Percentiles rank a stretch among this genome's conserved stretches.
Evolutionary conservation across 2,113 vertebrate species (phyloP).

Genomic region (Cheirogaleus medius): DNA sequence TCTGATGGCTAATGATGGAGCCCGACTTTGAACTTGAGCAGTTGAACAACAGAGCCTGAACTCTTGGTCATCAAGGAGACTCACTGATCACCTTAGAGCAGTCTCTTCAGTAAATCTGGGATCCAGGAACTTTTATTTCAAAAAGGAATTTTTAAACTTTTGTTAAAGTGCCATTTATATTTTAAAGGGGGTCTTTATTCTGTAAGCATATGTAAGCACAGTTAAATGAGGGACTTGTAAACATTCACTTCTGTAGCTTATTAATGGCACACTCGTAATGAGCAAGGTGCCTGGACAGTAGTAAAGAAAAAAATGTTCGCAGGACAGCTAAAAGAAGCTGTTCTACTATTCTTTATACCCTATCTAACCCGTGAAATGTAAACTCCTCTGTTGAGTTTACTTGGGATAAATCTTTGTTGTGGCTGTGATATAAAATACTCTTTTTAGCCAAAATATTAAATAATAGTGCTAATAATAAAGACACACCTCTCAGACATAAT

Average conservation of each 20-base stretch:
- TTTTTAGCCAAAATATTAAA: background rate
- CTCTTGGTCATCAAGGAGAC: background rate
- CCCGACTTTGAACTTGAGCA: background rate
- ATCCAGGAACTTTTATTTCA: background rate
- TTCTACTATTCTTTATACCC: background rate
- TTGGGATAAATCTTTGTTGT: background rate
- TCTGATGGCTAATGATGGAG: too few relatives aligned
- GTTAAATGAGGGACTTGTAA: background rate
- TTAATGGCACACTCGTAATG: background rate
- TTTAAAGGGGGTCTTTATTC: background rate
- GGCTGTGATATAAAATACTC: background rate
- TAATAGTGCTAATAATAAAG: background rate
- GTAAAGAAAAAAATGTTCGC: background rate
- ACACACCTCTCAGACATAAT: background rate
- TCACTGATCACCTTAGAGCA: background rate
- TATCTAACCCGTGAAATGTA: background rate
- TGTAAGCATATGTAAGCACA: background rate
- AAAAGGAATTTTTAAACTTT: background rate
- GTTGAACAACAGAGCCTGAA: background rate
- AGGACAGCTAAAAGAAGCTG: background rate
- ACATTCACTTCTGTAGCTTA: background rate
- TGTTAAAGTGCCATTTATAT: background rate
- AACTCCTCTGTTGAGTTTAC: background rate
- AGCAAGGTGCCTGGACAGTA: background rate
- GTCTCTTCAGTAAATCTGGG: background rate